These are phyloP conservation scores for Mayetiola destructor DNA, from an alignment of 2,888 invertebrate species.

Conservation along the genomic window DNA sequence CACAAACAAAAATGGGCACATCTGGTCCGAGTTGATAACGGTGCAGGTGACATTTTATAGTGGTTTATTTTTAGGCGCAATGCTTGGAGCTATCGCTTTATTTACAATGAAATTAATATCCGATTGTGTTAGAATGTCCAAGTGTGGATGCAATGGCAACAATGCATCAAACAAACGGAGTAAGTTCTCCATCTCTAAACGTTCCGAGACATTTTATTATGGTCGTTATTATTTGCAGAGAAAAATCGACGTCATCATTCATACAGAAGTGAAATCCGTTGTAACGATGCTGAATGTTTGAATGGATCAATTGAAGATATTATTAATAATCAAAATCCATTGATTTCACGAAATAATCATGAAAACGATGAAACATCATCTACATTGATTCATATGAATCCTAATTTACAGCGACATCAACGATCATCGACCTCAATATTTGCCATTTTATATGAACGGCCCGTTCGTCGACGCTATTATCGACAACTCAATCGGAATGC, in stretches of 20 bases:
- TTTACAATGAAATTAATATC: not conserved
- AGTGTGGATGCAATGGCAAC: not conserved
- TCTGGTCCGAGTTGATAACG: constrained; percentile 13
- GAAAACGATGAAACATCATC: too few species aligned
- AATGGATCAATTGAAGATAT: too few species aligned
- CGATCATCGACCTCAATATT: constrained; percentile 21
- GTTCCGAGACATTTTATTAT: too few species aligned
- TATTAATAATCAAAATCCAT: too few species aligned
- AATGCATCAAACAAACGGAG: not conserved
- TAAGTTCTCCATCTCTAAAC: too few species aligned
- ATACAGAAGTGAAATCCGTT: too few species aligned
- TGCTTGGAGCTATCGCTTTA: not conserved
- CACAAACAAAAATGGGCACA: too few species aligned
- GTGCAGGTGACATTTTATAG: not conserved
- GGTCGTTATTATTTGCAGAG: too few species aligned
- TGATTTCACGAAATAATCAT: too few species aligned
- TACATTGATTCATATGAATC: too few species aligned
- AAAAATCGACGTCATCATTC: too few species aligned
- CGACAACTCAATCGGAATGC: constrained; percentile 31
- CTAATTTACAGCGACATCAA: not conserved
- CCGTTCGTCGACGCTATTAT: constrained; percentile 30
- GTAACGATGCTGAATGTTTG: too few species aligned
- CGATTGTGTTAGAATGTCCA: not conserved
- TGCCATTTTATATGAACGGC: constrained; percentile 30
- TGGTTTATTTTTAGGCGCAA: constrained; percentile 8